A percentile compares a stretch with the other conserved stretches of the same genome.
Evolutionary conservation across 2,888 invertebrate genomes (phyloP).

Genomic region (Enchytraeus crypticus): DNA sequence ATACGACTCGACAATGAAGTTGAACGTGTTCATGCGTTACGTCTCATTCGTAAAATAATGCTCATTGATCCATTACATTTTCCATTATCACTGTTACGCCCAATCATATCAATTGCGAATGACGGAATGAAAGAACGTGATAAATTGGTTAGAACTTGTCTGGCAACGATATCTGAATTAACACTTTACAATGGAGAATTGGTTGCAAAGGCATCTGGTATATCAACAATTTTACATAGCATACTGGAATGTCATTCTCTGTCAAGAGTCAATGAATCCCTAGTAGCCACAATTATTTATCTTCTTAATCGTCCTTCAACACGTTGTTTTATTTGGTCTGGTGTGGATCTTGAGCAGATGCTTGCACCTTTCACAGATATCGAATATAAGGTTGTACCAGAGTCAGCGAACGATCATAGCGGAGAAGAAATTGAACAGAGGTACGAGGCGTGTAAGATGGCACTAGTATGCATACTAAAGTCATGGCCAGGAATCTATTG

Average conservation of each 20-base stretch:
- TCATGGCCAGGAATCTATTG: conserved; percentile 69
- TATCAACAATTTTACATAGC: conserved; percentile 70
- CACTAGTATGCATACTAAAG: conserved; percentile 67
- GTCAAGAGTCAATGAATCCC: conserved; percentile 78
- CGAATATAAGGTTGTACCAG: conserved; percentile 56
- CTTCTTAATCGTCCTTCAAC: conserved; percentile 76
- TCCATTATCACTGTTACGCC: conserved; percentile 65
- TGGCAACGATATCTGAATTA: conserved; percentile 77
- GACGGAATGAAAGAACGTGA: conserved; percentile 68
- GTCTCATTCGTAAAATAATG: conserved; percentile 67
- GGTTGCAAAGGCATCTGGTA: conserved; percentile 52
- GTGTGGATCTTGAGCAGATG: conserved; percentile 60
- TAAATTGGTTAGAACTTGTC: conserved; percentile 70
- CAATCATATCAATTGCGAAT: conserved; percentile 72
- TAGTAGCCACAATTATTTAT: conserved; percentile 76
- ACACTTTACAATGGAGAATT: conserved; percentile 69
- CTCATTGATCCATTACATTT: conserved; percentile 61
- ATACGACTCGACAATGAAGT: conserved; percentile 68
- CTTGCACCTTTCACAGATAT: conserved; percentile 90
- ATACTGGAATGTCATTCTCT: conserved; percentile 76
- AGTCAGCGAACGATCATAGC: conserved; percentile 5
- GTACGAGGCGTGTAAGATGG: conserved; percentile 75
- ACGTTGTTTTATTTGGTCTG: conserved; percentile 64
- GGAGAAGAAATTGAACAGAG: conserved; percentile 64
- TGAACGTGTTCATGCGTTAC: conserved; percentile 81